Percentiles rank a stretch among this genome's conserved stretches.
phyloP scores from a whole-genome alignment of 2,113 vertebrate genomes.

The Lepus timidus region DNA sequence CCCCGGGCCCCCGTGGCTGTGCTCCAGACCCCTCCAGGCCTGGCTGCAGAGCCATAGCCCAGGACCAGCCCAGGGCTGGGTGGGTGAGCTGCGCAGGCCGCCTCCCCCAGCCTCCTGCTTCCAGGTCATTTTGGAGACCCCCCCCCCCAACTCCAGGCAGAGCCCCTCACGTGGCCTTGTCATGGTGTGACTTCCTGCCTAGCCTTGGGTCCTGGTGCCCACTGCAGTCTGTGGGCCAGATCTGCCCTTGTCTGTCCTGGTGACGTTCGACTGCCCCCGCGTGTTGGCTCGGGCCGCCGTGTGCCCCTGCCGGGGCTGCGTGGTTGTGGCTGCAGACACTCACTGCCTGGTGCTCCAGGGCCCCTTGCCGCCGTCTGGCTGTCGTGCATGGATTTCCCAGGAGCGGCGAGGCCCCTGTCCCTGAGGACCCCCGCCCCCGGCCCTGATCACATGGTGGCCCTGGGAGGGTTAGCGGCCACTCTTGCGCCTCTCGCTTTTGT shows the following conservation, averaged over 20 bases:
- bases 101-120: background rate
- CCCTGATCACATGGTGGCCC: background rate
- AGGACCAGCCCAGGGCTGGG: background rate
- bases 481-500: background rate
- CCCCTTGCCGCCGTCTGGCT: background rate
- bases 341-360: background rate
- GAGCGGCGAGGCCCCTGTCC: no score
- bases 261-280: fast-evolving
- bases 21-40: background rate
- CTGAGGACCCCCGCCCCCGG: no score
- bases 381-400: no score
- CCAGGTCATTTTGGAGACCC: background rate
- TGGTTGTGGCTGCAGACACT: background rate
- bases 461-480: background rate
- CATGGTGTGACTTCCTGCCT: background rate
- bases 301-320: background rate
- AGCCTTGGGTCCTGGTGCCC: background rate
- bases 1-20: background rate
- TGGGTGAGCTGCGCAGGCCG: background rate
- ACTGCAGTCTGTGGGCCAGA: background rate
- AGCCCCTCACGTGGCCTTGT: fast-evolving
- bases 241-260: background rate
- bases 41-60: background rate
- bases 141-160: background rate
- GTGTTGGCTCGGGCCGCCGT: background rate